Evolutionary conservation across 2,888 invertebrate species (phyloP).

Genomic region (Napeogenes sylphis): DNA sequence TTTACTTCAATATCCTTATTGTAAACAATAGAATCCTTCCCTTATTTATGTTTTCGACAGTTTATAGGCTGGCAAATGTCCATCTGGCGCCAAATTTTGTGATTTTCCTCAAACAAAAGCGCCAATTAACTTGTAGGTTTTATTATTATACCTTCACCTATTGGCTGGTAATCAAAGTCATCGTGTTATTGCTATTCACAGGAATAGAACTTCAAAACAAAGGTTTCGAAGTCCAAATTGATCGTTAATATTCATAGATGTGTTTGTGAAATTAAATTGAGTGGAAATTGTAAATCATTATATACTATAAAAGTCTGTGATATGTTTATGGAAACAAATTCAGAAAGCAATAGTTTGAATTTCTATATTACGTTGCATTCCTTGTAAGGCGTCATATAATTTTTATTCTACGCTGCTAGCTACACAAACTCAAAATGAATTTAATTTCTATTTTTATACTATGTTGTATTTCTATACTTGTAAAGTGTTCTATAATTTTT

Average conservation of each 20-base stretch:
- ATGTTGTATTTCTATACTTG: too few relatives aligned
- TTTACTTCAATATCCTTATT: background rate
- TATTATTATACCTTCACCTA: slow-evolving; percentile 13
- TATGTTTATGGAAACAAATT: too few relatives aligned
- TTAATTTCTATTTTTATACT: too few relatives aligned
- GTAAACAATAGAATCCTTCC: background rate
- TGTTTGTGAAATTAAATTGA: slow-evolving; percentile 10
- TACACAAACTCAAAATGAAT: too few relatives aligned
- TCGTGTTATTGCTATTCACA: slow-evolving; percentile 10
- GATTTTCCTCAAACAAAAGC: slow-evolving; percentile 60
- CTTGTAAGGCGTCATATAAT: too few relatives aligned
- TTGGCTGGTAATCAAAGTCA: slow-evolving; percentile 27
- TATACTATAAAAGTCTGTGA: too few relatives aligned
- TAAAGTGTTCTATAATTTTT: background rate
- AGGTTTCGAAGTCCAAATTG: background rate
- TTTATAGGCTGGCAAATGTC: slow-evolving; percentile 49
- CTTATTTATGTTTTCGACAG: background rate
- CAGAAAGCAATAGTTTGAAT: too few relatives aligned
- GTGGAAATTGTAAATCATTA: background rate
- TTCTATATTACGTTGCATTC: too few relatives aligned
- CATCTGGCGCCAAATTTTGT: slow-evolving; percentile 57
- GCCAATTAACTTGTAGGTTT: slow-evolving; percentile 4
- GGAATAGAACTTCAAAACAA: slow-evolving; percentile 10
- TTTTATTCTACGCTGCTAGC: too few relatives aligned
- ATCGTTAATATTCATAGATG: background rate